phyloP scores from a whole-genome alignment of 2,113 vertebrate genomes.

The Lichenostomus cassidix region DNA sequence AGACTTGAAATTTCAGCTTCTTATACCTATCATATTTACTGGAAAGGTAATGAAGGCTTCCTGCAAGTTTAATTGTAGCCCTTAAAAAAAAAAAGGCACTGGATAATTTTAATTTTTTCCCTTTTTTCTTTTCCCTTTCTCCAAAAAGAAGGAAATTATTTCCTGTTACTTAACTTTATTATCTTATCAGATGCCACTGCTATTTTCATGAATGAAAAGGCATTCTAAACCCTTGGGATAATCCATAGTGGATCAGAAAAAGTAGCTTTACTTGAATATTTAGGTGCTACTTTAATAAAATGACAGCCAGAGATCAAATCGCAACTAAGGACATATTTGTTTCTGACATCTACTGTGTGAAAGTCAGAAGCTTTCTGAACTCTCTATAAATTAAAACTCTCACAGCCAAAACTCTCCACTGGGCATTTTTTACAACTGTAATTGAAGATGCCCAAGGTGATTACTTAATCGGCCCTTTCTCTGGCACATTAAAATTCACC shows the following conservation, averaged over 20 bases:
- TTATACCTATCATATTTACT: background rate
- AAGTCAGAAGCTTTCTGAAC: background rate
- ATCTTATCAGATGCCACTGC: background rate
- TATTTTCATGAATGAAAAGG: background rate
- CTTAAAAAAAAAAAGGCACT: background rate
- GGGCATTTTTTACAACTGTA: slow-evolving; percentile 1
- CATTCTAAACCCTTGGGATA: background rate
- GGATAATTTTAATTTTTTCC: background rate
- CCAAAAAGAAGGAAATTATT: background rate
- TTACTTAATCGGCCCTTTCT: background rate
- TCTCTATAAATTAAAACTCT: background rate
- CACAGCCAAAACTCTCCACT: background rate
- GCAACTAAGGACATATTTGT: background rate
- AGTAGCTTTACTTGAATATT: background rate
- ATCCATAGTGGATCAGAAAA: background rate
- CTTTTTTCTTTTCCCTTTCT: background rate
- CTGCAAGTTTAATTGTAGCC: background rate
- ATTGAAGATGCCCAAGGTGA: background rate
- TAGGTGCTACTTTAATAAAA: background rate
- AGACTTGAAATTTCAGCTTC: background rate
- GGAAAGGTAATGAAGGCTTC: background rate
- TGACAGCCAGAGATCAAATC: background rate
- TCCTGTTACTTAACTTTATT: background rate
- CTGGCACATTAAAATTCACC: background rate
- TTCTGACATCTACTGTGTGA: background rate